A percentile compares a stretch with the other conserved stretches of the same genome.
Evolutionary conservation across 53 echinoderm and acorn worm species (phyloP).

Genomic region (Actinopyga echinites): DNA sequence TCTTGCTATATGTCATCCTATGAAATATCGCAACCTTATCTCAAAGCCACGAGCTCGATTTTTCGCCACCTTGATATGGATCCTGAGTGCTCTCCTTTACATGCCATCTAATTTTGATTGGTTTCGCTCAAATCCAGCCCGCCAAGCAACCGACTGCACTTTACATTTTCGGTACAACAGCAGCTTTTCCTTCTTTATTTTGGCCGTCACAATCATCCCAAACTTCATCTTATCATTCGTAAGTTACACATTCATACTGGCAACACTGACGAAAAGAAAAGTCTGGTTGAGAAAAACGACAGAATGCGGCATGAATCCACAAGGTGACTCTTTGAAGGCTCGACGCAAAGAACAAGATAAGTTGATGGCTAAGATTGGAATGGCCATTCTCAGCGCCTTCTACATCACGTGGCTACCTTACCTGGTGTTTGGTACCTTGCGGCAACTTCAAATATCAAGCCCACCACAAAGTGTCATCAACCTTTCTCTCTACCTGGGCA

Average conservation of each 20-base stretch:
- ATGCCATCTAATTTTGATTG: constrained; percentile 64
- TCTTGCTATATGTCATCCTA: constrained; percentile 68
- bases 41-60: constrained; percentile 25
- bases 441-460: constrained; percentile 30
- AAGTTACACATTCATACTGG: constrained; percentile 68
- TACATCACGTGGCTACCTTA: constrained; percentile 87
- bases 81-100: constrained; percentile 37
- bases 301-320: neutral
- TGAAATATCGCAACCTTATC: constrained; percentile 56
- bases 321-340: constrained; percentile 16
- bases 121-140: neutral
- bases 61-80: constrained; percentile 36
- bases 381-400: constrained; percentile 77
- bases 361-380: constrained; percentile 73
- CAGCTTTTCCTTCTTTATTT: constrained; percentile 51
- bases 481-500: constrained; percentile 63
- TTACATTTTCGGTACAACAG: constrained; percentile 56
- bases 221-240: constrained; percentile 70
- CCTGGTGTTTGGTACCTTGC: constrained; percentile 53
- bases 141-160: constrained; percentile 37
- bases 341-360: constrained; percentile 47
- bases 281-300: constrained; percentile 29
- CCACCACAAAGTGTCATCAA: constrained; percentile 44
- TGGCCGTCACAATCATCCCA: constrained; percentile 68
- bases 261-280: constrained; percentile 29